phyloP scores from a whole-genome alignment of 2,797 vertebrate species.

The Xenops minutus region DNA sequence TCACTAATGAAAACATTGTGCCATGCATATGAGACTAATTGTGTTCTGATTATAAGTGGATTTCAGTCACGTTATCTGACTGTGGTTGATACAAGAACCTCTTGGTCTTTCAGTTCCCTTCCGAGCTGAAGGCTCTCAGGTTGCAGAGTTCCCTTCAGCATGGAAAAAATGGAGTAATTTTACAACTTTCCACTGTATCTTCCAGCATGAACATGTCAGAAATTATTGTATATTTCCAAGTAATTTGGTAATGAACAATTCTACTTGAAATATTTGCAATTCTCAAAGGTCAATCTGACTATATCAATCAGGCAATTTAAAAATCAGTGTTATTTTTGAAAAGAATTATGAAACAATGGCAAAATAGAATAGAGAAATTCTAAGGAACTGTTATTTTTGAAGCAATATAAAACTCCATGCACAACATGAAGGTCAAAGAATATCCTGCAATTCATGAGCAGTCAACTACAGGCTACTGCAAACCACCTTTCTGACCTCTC shows the following conservation, averaged over 20 bases:
- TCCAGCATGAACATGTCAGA: background rate
- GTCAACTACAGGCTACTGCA: background rate
- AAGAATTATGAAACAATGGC: background rate
- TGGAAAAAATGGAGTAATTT: background rate
- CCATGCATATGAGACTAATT: background rate
- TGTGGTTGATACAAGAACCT: background rate
- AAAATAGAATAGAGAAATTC: background rate
- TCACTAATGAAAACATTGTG: background rate
- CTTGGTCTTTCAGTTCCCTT: background rate
- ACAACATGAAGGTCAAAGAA: background rate
- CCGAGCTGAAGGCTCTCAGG: background rate
- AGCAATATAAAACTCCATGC: background rate
- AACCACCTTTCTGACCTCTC: background rate
- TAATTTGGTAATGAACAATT: background rate
- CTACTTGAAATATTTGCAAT: background rate
- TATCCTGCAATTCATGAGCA: conserved; percentile 20
- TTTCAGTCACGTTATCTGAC: background rate
- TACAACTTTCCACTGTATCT: background rate
- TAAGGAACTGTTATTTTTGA: background rate
- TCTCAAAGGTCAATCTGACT: background rate
- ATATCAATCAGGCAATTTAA: background rate
- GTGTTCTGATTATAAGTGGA: background rate
- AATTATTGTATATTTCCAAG: background rate
- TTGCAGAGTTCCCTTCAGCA: background rate
- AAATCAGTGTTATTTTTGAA: background rate